These are phyloP conservation scores for Drosophila kambysellisi DNA, from an alignment of 2,888 invertebrate genomes.

Conservation along the genomic window DNA sequence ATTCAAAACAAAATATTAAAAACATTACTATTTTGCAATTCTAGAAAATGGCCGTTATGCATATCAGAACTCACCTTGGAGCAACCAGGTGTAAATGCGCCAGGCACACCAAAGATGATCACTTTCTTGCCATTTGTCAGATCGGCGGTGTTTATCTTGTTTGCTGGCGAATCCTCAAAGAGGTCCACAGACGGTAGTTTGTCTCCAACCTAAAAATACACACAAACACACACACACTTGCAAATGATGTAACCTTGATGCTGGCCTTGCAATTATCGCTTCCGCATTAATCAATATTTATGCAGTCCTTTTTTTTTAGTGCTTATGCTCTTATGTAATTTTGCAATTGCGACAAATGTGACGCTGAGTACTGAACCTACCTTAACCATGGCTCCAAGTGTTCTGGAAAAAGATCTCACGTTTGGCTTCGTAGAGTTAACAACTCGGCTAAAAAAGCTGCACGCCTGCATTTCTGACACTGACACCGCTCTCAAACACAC, in stretches of 20 bases:
- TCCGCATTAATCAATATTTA: slow-evolving; percentile 61
- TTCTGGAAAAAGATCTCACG: slow-evolving; percentile 78
- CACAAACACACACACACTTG: slow-evolving; percentile 24
- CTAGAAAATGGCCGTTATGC: neutral
- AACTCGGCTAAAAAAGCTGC: slow-evolving; percentile 68
- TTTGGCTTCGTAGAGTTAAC: slow-evolving; percentile 62
- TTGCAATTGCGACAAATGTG: neutral
- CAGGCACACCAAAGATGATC: slow-evolving; percentile 95
- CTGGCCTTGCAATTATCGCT: slow-evolving; percentile 43
- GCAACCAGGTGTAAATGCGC: slow-evolving; percentile 97
- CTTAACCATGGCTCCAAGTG: slow-evolving; percentile 83
- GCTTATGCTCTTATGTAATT: slow-evolving; percentile 73
- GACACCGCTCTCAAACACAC: slow-evolving; percentile 36
- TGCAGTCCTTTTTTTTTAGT: slow-evolving; percentile 3
- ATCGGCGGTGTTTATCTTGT: slow-evolving; percentile 92
- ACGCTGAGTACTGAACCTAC: slow-evolving; percentile 56
- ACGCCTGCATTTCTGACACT: slow-evolving; percentile 69
- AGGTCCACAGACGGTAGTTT: slow-evolving; percentile 91
- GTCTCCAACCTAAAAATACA: slow-evolving; percentile 91
- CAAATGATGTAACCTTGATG: slow-evolving; percentile 60
- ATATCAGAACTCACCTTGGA: slow-evolving; percentile 88
- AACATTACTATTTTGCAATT: neutral
- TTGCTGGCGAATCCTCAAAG: slow-evolving; percentile 93
- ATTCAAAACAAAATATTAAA: neutral
- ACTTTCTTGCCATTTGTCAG: slow-evolving; percentile 92